A percentile compares a stretch with the other conserved stretches of the same genome.
These are phyloP conservation scores for Ariopsis seemanni DNA, from an alignment of 2,113 vertebrate genomes.

Conservation along the genomic window DNA sequence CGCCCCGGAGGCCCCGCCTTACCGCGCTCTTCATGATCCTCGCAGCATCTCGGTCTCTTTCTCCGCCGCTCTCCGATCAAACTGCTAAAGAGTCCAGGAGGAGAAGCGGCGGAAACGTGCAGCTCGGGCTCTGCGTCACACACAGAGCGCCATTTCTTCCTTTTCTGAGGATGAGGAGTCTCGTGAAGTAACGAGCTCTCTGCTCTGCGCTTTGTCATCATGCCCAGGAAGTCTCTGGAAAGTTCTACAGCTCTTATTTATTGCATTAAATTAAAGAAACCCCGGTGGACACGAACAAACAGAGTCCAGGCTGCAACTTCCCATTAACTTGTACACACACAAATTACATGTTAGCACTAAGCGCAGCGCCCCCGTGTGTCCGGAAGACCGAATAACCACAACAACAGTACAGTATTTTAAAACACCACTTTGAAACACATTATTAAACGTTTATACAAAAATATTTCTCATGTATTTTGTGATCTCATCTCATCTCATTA, in stretches of 20 bases:
- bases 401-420: no score
- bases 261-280: not conserved
- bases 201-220: constrained; percentile 70
- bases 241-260: not conserved
- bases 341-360: not conserved
- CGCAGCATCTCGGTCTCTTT: constrained; percentile 60
- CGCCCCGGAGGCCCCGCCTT: no score
- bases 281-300: no score
- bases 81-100: constrained; percentile 29
- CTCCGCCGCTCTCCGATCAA: constrained; percentile 53
- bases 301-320: not conserved
- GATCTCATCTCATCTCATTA: not conserved
- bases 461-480: no score
- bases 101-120: constrained; percentile 22
- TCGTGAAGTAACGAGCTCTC: constrained; percentile 55
- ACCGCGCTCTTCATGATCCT: not conserved
- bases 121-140: constrained; percentile 46
- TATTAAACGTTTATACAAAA: no score
- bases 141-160: constrained; percentile 51
- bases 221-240: not conserved
- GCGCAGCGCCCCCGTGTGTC: constrained; percentile 13
- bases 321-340: not conserved
- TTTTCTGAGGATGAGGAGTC: constrained; percentile 24
- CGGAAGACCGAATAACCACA: not conserved
- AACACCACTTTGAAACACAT: no score